Conservation (phyloP, 2,888 invertebrate genomes). For the Cryptosula pallasiana region DNA sequence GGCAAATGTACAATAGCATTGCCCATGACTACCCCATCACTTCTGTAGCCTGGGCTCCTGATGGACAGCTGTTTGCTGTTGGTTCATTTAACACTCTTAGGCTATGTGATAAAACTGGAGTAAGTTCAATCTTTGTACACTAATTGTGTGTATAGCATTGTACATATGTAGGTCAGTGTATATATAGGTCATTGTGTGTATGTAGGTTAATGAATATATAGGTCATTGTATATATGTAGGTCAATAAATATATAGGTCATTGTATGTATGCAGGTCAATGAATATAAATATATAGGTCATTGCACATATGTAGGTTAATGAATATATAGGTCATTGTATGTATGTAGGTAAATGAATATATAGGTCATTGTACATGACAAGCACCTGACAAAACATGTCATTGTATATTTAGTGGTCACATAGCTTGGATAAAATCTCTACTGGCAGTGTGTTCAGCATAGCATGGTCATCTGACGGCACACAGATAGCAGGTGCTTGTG, state of each 20-base stretch:
- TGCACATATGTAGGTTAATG: too few relatives aligned
- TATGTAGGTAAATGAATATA: background rate
- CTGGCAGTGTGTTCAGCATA: constrained; percentile 82
- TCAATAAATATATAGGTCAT: too few relatives aligned
- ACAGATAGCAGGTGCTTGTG: constrained; percentile 89
- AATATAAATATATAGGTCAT: background rate
- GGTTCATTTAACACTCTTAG: constrained; percentile 88
- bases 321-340: too few relatives aligned
- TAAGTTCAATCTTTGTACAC: constrained; percentile 58
- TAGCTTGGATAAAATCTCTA: constrained; percentile 78
- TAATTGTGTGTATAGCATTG: too few relatives aligned
- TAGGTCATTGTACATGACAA: background rate
- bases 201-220: too few relatives aligned
- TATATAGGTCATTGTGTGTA: too few relatives aligned
- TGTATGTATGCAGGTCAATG: background rate
- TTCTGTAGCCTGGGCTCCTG: constrained; percentile 81
- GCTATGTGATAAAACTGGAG: constrained; percentile 88
- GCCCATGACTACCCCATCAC: constrained; percentile 87
- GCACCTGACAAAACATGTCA: background rate
- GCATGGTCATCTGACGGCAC: constrained; percentile 95
- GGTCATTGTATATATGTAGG: too few relatives aligned
- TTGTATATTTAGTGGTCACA: constrained; percentile 74
- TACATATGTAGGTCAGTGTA: too few relatives aligned
- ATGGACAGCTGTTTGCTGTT: constrained; percentile 83
- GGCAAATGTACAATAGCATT: constrained; percentile 74